phyloP scores from a whole-genome alignment of 2,797 vertebrate genomes.

The Sebastes minor region DNA sequence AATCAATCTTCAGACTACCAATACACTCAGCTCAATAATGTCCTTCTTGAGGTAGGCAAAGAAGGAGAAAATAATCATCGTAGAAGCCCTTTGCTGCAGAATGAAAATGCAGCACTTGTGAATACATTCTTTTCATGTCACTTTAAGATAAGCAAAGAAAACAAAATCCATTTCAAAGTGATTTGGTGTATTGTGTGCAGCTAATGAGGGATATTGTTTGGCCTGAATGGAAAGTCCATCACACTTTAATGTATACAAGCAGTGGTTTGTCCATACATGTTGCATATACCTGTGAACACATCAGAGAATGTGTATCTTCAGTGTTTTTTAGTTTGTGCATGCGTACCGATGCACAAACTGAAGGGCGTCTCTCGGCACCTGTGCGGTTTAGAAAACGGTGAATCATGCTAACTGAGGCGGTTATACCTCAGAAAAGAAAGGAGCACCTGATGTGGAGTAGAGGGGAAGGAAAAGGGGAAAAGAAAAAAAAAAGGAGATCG shows the following conservation, averaged over 20 bases:
- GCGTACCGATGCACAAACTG: conserved; percentile 8
- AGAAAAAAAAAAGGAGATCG: conserved; percentile 1
- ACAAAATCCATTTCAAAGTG: conserved; percentile 22
- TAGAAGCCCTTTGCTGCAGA: conserved; percentile 33
- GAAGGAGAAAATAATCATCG: conserved; percentile 45
- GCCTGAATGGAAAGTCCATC: conserved; percentile 15
- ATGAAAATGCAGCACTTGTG: conserved; percentile 10
- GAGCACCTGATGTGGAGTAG: conserved; percentile 54
- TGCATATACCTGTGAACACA: neutral
- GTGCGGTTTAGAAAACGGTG: conserved; percentile 11
- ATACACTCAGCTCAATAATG: conserved; percentile 52
- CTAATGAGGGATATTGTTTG: neutral
- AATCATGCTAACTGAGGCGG: conserved; percentile 28
- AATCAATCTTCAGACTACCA: conserved; percentile 56
- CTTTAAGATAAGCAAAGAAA: neutral
- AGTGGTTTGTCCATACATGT: neutral
- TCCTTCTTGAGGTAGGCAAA: conserved; percentile 34
- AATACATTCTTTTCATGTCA: conserved; percentile 1
- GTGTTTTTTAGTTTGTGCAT: neutral
- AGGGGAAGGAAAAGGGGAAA: neutral
- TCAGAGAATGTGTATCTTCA: neutral
- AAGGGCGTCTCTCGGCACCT: conserved; percentile 37
- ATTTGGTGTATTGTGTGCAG: conserved; percentile 16
- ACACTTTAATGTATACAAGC: neutral
- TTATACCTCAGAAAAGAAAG: conserved; percentile 30